Evolutionary conservation across 2,888 invertebrate genomes (phyloP).

Genomic region (Linyphia triangularis): DNA sequence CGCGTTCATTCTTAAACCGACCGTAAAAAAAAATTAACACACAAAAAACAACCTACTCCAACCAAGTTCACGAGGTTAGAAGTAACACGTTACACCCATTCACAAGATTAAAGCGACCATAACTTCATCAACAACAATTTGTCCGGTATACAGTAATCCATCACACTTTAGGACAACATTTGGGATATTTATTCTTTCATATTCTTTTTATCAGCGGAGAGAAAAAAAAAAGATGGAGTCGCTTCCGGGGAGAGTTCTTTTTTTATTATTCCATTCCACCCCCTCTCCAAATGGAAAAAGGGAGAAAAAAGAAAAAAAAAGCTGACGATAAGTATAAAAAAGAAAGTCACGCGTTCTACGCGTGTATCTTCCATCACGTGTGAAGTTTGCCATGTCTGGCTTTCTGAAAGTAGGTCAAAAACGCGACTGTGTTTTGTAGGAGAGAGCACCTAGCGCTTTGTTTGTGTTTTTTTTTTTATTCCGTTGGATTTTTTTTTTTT

Average conservation of each 20-base stretch:
- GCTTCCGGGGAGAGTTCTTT: slow-evolving; percentile 50
- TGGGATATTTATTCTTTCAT: slow-evolving; percentile 15
- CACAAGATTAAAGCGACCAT: slow-evolving; percentile 35
- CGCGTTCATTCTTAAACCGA: too few species aligned
- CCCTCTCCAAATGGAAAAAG: not conserved
- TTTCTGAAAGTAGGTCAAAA: slow-evolving; percentile 23
- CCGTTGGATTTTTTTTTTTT: slow-evolving; percentile 25
- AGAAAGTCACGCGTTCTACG: not conserved
- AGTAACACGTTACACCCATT: not conserved
- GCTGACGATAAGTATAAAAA: slow-evolving; percentile 18
- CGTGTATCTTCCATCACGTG: slow-evolving; percentile 40
- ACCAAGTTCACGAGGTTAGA: not conserved
- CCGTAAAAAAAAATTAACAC: too few species aligned
- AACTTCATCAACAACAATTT: slow-evolving; percentile 54
- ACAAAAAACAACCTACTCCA: not conserved
- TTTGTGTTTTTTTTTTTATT: slow-evolving; percentile 12
- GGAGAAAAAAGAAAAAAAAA: not conserved
- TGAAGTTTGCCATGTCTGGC: slow-evolving; percentile 29
- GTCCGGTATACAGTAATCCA: slow-evolving; percentile 30
- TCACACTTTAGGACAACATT: slow-evolving; percentile 20
- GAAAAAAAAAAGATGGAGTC: too few species aligned
- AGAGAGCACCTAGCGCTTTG: slow-evolving; percentile 27
- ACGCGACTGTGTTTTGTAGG: slow-evolving; percentile 46
- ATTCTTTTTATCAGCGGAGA: not conserved
- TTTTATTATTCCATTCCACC: not conserved